These are phyloP conservation scores for Stenotaenia linearis DNA, from an alignment of 2,888 invertebrate species.

Conservation along the genomic window DNA sequence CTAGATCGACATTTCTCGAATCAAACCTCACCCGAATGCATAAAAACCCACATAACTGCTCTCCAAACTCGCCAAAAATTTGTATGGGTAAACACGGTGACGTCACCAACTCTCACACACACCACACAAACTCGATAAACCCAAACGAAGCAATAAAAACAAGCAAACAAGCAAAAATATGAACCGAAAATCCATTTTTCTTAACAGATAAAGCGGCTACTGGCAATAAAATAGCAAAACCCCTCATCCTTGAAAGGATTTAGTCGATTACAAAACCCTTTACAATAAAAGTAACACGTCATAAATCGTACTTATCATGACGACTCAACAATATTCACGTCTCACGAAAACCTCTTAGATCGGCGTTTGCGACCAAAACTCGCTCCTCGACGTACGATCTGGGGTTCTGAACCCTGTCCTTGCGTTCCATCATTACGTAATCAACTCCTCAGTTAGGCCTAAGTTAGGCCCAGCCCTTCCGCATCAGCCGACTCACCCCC, in stretches of 20 bases:
- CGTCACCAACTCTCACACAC: neutral
- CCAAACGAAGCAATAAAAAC: too few species aligned
- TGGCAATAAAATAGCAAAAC: neutral
- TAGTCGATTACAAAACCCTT: neutral
- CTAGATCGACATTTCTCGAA: too few species aligned
- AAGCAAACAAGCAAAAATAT: too few species aligned
- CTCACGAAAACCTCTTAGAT: too few species aligned
- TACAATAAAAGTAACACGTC: neutral
- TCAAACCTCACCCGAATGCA: too few species aligned
- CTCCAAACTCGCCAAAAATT: too few species aligned
- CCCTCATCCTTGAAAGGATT: neutral
- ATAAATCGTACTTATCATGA: neutral
- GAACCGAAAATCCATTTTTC: neutral
- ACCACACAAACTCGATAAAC: too few species aligned
- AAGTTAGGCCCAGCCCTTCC: constrained; percentile 21
- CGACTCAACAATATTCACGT: neutral
- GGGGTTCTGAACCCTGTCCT: neutral
- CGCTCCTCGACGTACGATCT: neutral
- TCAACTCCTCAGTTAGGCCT: constrained; percentile 21
- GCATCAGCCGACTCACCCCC: constrained; percentile 3
- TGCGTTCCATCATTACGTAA: constrained; percentile 3
- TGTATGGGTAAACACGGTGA: neutral
- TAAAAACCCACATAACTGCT: too few species aligned
- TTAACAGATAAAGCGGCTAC: neutral
- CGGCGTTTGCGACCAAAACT: neutral